Percentiles rank a stretch among this genome's conserved stretches.
These are phyloP conservation scores for Nansenia antarctica DNA, from an alignment of 2,113 vertebrate species.

Conservation along the genomic window DNA sequence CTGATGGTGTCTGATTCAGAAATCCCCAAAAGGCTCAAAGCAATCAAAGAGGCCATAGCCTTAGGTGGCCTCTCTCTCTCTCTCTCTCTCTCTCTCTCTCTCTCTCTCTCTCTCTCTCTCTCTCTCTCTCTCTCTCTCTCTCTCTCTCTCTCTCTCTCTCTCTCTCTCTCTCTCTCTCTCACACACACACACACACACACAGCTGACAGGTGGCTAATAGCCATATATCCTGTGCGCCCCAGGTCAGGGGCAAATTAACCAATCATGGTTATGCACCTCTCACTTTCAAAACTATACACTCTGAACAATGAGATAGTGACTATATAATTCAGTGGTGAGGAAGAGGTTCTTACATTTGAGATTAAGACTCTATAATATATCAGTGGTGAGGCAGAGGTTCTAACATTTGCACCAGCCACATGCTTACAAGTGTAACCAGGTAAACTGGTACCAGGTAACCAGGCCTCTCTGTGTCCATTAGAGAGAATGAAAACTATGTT, in stretches of 20 bases:
- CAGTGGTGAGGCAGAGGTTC: too few species aligned
- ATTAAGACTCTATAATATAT: too few species aligned
- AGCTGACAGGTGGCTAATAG: constrained; percentile 28
- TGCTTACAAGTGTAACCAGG: too few species aligned
- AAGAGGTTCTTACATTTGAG: neutral
- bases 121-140: too few species aligned
- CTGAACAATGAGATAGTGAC: neutral
- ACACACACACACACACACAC: neutral
- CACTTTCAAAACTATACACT: constrained; percentile 17
- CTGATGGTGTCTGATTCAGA: neutral
- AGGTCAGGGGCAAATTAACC: constrained; percentile 33
- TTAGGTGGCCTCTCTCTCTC: constrained; percentile 7
- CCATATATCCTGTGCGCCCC: constrained; percentile 14
- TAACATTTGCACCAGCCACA: too few species aligned
- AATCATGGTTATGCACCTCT: constrained; percentile 26
- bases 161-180: too few species aligned
- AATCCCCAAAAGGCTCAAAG: constrained; percentile 10
- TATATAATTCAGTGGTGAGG: neutral
- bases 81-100: too few species aligned
- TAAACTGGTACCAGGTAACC: too few species aligned
- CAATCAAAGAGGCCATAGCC: constrained; percentile 9
- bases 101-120: too few species aligned
- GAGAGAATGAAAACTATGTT: too few species aligned
- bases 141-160: too few species aligned
- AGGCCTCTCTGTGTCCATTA: too few species aligned